Percentiles rank a stretch among this genome's conserved stretches.
phyloP scores from a whole-genome alignment of 1,140 invertebrate genomes.

The Euura saliciscinereae region DNA sequence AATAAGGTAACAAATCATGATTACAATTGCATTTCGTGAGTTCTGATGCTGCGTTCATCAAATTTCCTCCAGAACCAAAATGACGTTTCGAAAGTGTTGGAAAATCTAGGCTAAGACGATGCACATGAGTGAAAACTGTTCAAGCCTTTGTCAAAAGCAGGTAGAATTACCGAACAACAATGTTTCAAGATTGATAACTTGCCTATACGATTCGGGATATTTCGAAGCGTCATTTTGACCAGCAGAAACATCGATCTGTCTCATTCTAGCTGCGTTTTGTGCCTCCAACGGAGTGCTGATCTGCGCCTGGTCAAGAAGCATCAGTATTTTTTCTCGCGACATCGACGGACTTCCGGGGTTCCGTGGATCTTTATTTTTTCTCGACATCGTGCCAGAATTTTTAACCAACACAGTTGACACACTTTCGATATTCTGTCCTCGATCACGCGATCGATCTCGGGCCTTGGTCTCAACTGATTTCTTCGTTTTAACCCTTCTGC shows the following conservation, averaged over 20 bases:
- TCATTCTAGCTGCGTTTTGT: slow-evolving; percentile 29
- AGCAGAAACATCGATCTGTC: slow-evolving; percentile 20
- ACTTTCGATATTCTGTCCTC: neutral
- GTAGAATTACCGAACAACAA: slow-evolving; percentile 50
- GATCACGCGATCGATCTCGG: too few relatives aligned
- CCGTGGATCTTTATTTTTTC: neutral
- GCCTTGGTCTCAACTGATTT: too few relatives aligned
- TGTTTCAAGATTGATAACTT: slow-evolving; percentile 53
- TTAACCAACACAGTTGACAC: too few relatives aligned
- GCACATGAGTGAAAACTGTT: neutral
- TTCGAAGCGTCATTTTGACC: slow-evolving; percentile 18
- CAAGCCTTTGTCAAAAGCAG: slow-evolving; percentile 24
- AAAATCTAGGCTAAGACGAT: neutral
- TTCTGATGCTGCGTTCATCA: too few relatives aligned
- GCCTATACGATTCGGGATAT: slow-evolving; percentile 40
- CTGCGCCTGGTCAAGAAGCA: slow-evolving; percentile 51
- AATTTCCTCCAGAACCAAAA: neutral
- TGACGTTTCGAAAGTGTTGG: neutral
- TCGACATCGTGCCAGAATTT: neutral
- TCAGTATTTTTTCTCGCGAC: slow-evolving; percentile 49
- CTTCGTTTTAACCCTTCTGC: neutral
- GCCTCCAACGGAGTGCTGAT: slow-evolving; percentile 44
- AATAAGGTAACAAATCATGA: too few relatives aligned
- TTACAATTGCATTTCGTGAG: too few relatives aligned
- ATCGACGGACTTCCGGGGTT: slow-evolving; percentile 15